These are phyloP conservation scores for Mallotus villosus DNA, from an alignment of 2,797 vertebrate genomes.

Conservation along the genomic window DNA sequence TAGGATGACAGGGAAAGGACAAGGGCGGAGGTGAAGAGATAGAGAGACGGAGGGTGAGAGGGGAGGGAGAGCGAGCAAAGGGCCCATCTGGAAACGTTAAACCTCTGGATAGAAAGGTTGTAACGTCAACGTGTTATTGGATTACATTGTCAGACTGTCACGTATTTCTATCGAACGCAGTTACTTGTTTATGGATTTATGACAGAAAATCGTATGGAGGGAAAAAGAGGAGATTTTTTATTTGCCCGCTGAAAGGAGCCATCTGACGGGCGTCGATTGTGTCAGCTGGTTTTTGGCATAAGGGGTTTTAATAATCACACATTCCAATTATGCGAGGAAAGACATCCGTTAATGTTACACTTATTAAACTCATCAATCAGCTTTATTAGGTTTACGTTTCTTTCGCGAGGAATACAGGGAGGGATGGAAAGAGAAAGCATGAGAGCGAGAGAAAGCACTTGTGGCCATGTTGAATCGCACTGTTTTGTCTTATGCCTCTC, in stretches of 20 bases:
- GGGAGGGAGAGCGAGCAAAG: not conserved
- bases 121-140: too few species aligned
- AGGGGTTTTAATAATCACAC: constrained; percentile 68
- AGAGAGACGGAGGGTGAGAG: constrained; percentile 1
- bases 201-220: not conserved
- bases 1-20: not conserved
- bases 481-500: constrained; percentile 37
- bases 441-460: constrained; percentile 27
- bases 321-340: constrained; percentile 68
- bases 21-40: not conserved
- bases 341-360: constrained; percentile 48
- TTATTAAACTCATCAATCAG: constrained; percentile 71
- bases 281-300: constrained; percentile 45
- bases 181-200: constrained; percentile 3
- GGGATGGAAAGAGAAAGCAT: constrained; percentile 20
- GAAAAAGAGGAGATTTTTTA: not conserved
- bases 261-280: constrained; percentile 35
- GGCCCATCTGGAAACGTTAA: too few species aligned
- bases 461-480: constrained; percentile 44
- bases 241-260: not conserved
- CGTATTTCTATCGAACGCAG: not conserved
- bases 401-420: constrained; percentile 28
- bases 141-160: too few species aligned
- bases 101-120: too few species aligned
- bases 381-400: constrained; percentile 52